Evolutionary conservation across 2,888 invertebrate genomes (phyloP).

Genomic region (Phyllotreta striolata): DNA sequence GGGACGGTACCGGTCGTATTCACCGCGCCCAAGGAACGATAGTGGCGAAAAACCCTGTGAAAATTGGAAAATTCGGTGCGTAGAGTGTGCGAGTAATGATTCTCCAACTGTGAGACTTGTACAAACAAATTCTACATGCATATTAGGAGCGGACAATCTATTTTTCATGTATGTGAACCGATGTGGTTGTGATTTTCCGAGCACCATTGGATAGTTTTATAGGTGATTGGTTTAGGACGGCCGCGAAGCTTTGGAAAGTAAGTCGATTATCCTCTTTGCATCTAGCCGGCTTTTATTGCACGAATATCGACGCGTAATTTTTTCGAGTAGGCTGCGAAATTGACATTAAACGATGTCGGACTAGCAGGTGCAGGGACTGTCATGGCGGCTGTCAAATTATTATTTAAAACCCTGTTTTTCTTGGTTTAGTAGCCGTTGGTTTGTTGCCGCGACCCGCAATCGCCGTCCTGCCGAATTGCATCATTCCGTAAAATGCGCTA

Average conservation of each 20-base stretch:
- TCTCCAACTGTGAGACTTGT: constrained; percentile 50
- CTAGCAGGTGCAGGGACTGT: constrained; percentile 55
- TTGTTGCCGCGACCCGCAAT: neutral
- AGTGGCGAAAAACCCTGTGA: constrained; percentile 46
- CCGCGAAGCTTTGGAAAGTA: constrained; percentile 50
- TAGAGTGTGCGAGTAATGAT: constrained; percentile 52
- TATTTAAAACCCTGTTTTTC: constrained; percentile 38
- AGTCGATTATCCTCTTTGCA: constrained; percentile 11
- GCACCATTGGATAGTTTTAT: constrained; percentile 56
- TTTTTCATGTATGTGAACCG: constrained; percentile 59
- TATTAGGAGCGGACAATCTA: constrained; percentile 54
- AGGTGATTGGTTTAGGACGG: constrained; percentile 49
- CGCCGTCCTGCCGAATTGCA: constrained; percentile 12
- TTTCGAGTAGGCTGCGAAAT: constrained; percentile 10
- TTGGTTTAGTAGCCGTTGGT: constrained; percentile 11
- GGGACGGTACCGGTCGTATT: constrained; percentile 49
- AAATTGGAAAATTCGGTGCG: constrained; percentile 45
- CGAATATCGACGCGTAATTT: constrained; percentile 22
- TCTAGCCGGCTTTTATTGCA: constrained; percentile 18
- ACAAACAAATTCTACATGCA: constrained; percentile 56
- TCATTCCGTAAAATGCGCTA: constrained; percentile 19
- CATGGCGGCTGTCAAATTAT: constrained; percentile 59
- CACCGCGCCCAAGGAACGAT: constrained; percentile 55
- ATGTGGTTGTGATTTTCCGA: constrained; percentile 59
- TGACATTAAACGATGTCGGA: constrained; percentile 40